Percentiles rank a stretch among this genome's conserved stretches.
These are phyloP conservation scores for Anguilla pacifica DNA, from an alignment of 2,797 vertebrate genomes.

Conservation along the genomic window DNA sequence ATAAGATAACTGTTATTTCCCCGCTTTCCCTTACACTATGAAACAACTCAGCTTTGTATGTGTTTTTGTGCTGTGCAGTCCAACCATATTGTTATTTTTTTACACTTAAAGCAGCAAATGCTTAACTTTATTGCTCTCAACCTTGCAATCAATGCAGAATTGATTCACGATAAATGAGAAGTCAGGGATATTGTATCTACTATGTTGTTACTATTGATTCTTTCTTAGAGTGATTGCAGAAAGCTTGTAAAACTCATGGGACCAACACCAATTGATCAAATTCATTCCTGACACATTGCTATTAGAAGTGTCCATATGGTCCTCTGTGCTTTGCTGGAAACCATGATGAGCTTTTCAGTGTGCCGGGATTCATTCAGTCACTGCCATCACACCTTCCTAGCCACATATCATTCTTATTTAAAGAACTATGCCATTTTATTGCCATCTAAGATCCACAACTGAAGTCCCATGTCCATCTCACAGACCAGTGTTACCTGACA, in stretches of 20 bases:
- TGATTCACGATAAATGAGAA: conserved; percentile 1
- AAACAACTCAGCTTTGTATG: not conserved
- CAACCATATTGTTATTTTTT: not conserved
- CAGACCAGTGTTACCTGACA: not conserved
- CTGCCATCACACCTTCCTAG: not conserved
- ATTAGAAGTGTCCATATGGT: not conserved
- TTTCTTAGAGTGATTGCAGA: not conserved
- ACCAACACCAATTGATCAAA: not conserved
- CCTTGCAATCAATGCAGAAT: not conserved
- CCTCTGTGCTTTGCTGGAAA: not conserved
- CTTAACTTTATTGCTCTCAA: conserved; percentile 10
- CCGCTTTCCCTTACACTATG: not conserved
- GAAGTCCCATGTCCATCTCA: not conserved
- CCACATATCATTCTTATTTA: not conserved
- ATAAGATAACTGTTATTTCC: no score
- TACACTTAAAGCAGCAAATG: not conserved
- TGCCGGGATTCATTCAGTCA: not conserved
- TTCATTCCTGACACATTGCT: not conserved
- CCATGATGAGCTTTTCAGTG: not conserved
- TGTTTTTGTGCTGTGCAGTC: not conserved
- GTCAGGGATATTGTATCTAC: not conserved
- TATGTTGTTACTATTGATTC: not conserved
- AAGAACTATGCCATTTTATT: not conserved
- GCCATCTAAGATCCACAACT: no score
- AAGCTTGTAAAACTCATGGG: not conserved